phyloP scores from a whole-genome alignment of 1,140 invertebrate species.

The Palaemon carinicauda region DNA sequence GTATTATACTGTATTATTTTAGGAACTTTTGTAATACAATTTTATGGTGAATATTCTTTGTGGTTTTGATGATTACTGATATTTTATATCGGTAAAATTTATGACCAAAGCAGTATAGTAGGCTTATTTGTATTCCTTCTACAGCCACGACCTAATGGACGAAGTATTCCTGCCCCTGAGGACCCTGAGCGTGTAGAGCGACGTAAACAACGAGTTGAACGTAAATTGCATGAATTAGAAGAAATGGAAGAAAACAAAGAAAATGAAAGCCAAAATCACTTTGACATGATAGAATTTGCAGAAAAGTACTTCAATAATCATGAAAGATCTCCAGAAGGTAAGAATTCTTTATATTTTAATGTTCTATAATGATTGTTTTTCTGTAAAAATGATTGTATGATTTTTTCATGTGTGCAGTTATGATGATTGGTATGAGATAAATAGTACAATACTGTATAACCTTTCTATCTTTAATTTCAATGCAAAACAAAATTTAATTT shows the following conservation, averaged over 20 bases:
- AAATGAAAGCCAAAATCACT: slow-evolving; percentile 70
- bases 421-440: too few relatives aligned
- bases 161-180: slow-evolving; percentile 37
- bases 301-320: slow-evolving; percentile 93
- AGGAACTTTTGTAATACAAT: not conserved
- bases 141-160: slow-evolving; percentile 33
- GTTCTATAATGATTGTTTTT: too few relatives aligned
- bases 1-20: not conserved
- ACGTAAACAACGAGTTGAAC: slow-evolving; percentile 82
- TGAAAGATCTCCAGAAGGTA: slow-evolving; percentile 80
- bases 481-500: not conserved
- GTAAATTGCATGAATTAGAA: slow-evolving; percentile 80
- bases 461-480: not conserved
- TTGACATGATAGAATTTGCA: slow-evolving; percentile 91
- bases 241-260: slow-evolving; percentile 69
- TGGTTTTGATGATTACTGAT: too few relatives aligned
- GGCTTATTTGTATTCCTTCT: not conserved
- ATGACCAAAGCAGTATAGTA: too few relatives aligned
- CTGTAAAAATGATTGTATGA: too few relatives aligned
- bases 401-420: not conserved
- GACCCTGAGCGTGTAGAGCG: slow-evolving; percentile 74
- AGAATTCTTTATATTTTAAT: not conserved
- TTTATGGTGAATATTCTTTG: not conserved
- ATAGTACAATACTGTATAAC: too few relatives aligned
- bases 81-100: too few relatives aligned